phyloP scores from a whole-genome alignment of 2,797 vertebrate species.

The Tokudaia muenninki region DNA sequence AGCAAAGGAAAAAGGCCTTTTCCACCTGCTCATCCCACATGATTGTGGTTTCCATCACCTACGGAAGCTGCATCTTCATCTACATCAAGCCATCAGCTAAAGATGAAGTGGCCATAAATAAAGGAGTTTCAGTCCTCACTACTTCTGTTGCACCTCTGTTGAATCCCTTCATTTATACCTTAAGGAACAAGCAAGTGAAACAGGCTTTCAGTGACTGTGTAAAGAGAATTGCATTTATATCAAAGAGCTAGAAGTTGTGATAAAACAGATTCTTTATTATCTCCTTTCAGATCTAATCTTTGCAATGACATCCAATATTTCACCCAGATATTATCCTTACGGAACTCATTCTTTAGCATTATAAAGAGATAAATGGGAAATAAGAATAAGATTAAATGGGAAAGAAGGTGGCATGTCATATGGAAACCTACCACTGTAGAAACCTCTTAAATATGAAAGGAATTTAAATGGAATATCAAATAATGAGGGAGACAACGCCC shows the following conservation, averaged over 20 bases:
- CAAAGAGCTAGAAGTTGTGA: constrained; percentile 39
- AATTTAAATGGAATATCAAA: background rate
- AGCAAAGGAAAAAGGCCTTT: constrained; percentile 72
- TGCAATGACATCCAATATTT: background rate
- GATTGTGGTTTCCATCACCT: constrained; percentile 71
- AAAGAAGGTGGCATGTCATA: background rate
- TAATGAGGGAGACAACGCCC: background rate
- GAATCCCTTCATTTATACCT: constrained; percentile 76
- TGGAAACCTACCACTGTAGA: background rate
- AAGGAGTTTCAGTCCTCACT: constrained; percentile 69
- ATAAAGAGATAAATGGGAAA: background rate
- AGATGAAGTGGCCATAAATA: constrained; percentile 67
- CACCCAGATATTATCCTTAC: background rate
- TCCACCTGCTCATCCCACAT: constrained; percentile 78
- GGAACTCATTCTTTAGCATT: background rate
- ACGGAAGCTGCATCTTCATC: constrained; percentile 76
- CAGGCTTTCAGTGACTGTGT: constrained; percentile 59
- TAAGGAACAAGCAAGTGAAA: constrained; percentile 77
- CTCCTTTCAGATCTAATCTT: background rate
- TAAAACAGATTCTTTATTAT: background rate
- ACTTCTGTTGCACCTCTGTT: constrained; percentile 73
- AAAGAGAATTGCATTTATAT: constrained; percentile 43
- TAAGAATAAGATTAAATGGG: background rate
- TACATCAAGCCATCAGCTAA: constrained; percentile 76
- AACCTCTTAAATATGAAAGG: background rate